phyloP scores from a whole-genome alignment of 2,797 vertebrate species.

The Vultur gryphus region DNA sequence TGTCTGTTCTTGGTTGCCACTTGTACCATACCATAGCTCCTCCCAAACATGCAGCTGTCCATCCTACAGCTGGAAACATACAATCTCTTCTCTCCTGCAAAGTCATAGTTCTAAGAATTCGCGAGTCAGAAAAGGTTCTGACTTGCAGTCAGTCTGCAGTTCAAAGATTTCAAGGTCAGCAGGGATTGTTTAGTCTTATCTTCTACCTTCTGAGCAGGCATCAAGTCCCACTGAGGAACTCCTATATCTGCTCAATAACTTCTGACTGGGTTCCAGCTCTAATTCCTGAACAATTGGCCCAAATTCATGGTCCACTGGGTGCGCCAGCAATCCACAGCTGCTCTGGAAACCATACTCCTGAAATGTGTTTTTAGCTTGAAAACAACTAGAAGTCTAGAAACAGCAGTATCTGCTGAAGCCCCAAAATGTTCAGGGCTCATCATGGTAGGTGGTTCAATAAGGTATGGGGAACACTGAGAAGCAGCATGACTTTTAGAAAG shows the following conservation, averaged over 20 bases:
- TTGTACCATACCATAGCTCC: neutral
- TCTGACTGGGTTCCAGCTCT: neutral
- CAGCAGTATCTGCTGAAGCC: neutral
- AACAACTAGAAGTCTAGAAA: neutral
- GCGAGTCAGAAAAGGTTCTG: neutral
- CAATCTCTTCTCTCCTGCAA: neutral
- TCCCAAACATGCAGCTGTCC: neutral
- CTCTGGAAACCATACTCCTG: neutral
- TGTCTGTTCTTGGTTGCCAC: neutral
- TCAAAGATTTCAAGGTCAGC: neutral
- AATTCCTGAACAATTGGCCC: neutral
- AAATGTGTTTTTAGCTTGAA: neutral
- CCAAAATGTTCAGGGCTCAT: neutral
- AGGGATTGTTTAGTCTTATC: neutral
- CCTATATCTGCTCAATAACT: neutral
- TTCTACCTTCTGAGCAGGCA: neutral
- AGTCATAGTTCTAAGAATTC: neutral
- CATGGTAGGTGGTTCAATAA: neutral
- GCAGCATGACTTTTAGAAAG: neutral
- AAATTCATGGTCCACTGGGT: neutral
- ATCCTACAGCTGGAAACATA: neutral
- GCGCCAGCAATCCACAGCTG: neutral
- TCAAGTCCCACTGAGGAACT: neutral
- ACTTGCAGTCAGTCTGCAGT: neutral
- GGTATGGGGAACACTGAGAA: neutral